These are phyloP conservation scores for Pantelozetes paolii DNA, from an alignment of 2,888 invertebrate genomes.

Conservation along the genomic window DNA sequence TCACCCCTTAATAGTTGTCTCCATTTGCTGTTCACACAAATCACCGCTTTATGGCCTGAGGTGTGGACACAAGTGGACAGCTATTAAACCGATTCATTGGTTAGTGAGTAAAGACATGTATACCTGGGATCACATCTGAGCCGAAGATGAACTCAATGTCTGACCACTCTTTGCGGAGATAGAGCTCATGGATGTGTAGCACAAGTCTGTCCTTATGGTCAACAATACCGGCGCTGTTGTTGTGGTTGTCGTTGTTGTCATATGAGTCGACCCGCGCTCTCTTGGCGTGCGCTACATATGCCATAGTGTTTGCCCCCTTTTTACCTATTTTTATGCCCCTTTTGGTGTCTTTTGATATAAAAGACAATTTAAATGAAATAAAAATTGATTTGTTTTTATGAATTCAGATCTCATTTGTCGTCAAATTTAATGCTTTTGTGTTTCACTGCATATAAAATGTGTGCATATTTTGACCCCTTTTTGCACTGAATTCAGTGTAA, in stretches of 20 bases:
- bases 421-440: too few species aligned
- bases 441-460: too few species aligned
- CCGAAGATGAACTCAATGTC: slow-evolving; percentile 20
- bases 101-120: neutral
- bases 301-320: neutral
- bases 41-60: neutral
- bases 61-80: neutral
- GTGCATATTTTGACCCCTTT: too few species aligned
- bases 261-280: slow-evolving; percentile 9
- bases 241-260: neutral
- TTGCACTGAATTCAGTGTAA: too few species aligned
- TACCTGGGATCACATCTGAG: neutral
- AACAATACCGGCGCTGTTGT: neutral
- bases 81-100: neutral
- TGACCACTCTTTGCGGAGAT: neutral
- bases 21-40: neutral
- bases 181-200: neutral
- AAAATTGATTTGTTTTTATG: too few species aligned
- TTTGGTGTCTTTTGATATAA: too few species aligned
- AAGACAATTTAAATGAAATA: too few species aligned
- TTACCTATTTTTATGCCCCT: too few species aligned
- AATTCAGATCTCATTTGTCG: too few species aligned
- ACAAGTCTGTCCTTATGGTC: slow-evolving; percentile 18
- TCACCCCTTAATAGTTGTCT: neutral
- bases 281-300: slow-evolving; percentile 20